Evolutionary conservation across 2,797 vertebrate species (phyloP), one percentile per base, ranked within the genome.

Genomic region (Enteromius mattozi): DNA sequence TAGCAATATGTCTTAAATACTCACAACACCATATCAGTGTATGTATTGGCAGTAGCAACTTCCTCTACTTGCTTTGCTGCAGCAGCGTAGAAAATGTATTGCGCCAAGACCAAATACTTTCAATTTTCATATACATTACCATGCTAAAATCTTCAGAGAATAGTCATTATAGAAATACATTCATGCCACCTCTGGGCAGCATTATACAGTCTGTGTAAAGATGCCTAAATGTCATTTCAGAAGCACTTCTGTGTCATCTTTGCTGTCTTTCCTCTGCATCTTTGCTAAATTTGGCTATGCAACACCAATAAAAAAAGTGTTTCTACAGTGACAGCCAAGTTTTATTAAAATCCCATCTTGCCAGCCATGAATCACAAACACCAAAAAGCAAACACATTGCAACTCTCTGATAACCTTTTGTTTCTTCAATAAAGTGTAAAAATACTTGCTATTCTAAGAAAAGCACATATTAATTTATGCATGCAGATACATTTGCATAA

Each of bases 401-500:
- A 76, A 37, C 27, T 30, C 71, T 19, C 27, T 21, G 4, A 65
- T 27, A 65, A 65, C 14, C 61, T 7, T 56, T 51, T 17, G 27
- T 30, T 45, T 59, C 3, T 13, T 68, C 33, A 19, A 19, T 42
- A 70, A 27, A 42, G 6, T 77, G 63, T 33, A 33, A 27, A 78
- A 61, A 61, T 42, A 78, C 6, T 49, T 65, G 19, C 65, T 24
- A 10, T 49, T 33, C 3, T 6, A 68, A n/a, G 6, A 40, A 42
- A 68, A 24, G 45, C 14, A 17, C 21, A 37, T 37, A 30, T 59
- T 56, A 1, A 70, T 56, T 71, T n/a, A 45, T 59, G 66, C 66
- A 81, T 81, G 80, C 37, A 45, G 56, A 72, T 30, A 21, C 56
- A 63, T 81, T 81, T 81, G 80, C 37, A 49, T 74, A 24, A 24